Percentiles rank a stretch among this genome's conserved stretches.
These are phyloP conservation scores for Sminthurinus aureus DNA, from an alignment of 2,888 invertebrate species.

Conservation along the genomic window DNA sequence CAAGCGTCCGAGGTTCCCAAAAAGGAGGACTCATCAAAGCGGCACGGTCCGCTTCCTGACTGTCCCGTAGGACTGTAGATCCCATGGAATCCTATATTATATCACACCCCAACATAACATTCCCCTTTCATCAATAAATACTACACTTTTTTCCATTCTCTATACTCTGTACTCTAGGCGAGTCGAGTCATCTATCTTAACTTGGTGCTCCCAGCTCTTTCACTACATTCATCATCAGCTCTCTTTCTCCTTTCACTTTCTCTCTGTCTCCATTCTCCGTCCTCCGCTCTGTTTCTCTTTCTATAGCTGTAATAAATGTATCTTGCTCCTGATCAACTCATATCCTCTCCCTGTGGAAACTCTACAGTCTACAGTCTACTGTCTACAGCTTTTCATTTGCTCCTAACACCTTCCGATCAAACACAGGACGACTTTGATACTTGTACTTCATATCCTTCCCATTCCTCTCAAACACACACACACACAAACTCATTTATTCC, in stretches of 20 bases:
- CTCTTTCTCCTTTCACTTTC: conserved; percentile 2
- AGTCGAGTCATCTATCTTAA: conserved; percentile 17
- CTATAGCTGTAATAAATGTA: conserved; percentile 19
- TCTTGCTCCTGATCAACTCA: conserved; percentile 23
- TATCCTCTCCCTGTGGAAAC: conserved; percentile 25
- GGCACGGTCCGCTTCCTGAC: conserved; percentile 57
- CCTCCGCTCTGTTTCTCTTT: conserved; percentile 9
- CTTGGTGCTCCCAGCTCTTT: conserved; percentile 1
- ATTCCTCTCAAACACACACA: too few species aligned
- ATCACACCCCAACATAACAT: too few species aligned
- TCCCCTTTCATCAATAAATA: conserved; percentile 19
- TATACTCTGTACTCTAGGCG: background rate
- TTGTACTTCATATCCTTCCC: background rate
- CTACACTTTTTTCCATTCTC: conserved; percentile 13
- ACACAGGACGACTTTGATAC: too few species aligned
- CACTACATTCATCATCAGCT: conserved; percentile 25
- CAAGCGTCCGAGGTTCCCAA: conserved; percentile 59
- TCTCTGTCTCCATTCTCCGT: conserved; percentile 2
- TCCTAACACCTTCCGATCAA: conserved; percentile 8
- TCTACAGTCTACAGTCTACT: too few species aligned
- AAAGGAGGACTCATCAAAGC: conserved; percentile 59
- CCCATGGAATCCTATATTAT: conserved; percentile 55
- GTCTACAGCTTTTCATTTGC: too few species aligned
- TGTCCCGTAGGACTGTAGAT: conserved; percentile 58
- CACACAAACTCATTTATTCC: background rate